A percentile compares a stretch with the other conserved stretches of the same genome.
phyloP scores from a whole-genome alignment of 2,797 vertebrate species.

The Delichon dasypus region DNA sequence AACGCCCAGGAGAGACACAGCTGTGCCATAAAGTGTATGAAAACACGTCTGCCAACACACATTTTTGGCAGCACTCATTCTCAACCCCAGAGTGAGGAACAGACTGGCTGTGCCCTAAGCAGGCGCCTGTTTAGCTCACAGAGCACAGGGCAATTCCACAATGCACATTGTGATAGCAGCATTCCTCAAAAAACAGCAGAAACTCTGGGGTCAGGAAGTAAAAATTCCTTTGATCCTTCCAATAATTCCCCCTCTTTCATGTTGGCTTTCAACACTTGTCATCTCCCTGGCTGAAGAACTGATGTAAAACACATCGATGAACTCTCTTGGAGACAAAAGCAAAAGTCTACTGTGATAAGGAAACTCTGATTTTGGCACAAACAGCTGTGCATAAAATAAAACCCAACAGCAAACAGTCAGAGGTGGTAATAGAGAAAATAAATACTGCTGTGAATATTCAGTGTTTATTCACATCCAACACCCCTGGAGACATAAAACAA shows the following conservation, averaged over 20 bases:
- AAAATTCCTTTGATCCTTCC: slow-evolving; percentile 42
- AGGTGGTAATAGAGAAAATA: not conserved
- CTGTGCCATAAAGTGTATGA: not conserved
- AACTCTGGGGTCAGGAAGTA: not conserved
- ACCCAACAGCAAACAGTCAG: not conserved
- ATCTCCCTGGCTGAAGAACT: not conserved
- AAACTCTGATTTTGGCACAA: not conserved
- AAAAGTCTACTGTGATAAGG: not conserved
- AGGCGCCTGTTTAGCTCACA: not conserved
- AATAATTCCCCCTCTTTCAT: slow-evolving; percentile 6
- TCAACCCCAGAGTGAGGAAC: not conserved
- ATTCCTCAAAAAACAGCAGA: not conserved
- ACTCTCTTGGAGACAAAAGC: not conserved
- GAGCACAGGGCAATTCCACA: not conserved
- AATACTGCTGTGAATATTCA: not conserved
- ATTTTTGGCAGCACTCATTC: not conserved
- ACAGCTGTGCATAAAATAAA: not conserved
- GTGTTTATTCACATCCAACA: not conserved
- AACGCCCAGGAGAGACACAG: not conserved
- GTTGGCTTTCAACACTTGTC: slow-evolving; percentile 27
- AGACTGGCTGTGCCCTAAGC: not conserved
- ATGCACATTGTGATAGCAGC: not conserved
- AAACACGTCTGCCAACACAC: not conserved
- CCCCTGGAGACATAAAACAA: not conserved
- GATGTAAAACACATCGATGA: not conserved